Conservation (phyloP, 2,113 vertebrate genomes). For the Oreochromis aureus region DNA sequence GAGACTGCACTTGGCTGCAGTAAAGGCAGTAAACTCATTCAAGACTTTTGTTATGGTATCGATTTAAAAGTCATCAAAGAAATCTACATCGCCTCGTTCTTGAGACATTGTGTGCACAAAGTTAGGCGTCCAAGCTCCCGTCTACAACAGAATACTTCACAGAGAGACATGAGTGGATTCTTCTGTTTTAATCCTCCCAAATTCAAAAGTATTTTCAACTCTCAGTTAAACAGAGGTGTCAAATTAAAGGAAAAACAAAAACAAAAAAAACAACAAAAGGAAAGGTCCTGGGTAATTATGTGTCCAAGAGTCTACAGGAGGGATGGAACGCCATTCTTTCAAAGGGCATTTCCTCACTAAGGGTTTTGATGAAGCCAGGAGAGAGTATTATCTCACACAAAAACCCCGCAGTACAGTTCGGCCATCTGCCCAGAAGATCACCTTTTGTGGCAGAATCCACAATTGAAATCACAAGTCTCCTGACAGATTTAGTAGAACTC, state of each 20-base stretch:
- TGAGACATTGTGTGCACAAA: not conserved
- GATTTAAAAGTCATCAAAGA: not conserved
- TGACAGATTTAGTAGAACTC: not conserved
- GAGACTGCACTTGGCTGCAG: not conserved
- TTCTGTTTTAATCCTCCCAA: not conserved
- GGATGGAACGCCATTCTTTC: not conserved
- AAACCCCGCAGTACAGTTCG: rapidly evolving
- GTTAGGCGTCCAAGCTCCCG: not conserved
- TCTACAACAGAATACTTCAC: not conserved
- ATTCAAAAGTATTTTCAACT: not conserved
- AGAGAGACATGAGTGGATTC: not conserved
- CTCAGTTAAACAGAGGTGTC: not conserved
- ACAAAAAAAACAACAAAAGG: not conserved
- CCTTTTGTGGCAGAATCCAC: not conserved
- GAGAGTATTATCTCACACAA: not conserved
- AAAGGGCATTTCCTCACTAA: not conserved
- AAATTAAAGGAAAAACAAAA: not conserved
- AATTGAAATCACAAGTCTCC: not conserved
- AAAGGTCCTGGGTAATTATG: not conserved
- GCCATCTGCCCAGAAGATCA: not conserved
- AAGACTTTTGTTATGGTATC: not conserved
- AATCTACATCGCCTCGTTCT: not conserved
- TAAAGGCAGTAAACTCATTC: not conserved
- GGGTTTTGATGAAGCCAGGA: not conserved
- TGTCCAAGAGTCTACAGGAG: not conserved